These are phyloP conservation scores for Hozukius guyotensis DNA, from an alignment of 2,797 vertebrate species.

Conservation along the genomic window DNA sequence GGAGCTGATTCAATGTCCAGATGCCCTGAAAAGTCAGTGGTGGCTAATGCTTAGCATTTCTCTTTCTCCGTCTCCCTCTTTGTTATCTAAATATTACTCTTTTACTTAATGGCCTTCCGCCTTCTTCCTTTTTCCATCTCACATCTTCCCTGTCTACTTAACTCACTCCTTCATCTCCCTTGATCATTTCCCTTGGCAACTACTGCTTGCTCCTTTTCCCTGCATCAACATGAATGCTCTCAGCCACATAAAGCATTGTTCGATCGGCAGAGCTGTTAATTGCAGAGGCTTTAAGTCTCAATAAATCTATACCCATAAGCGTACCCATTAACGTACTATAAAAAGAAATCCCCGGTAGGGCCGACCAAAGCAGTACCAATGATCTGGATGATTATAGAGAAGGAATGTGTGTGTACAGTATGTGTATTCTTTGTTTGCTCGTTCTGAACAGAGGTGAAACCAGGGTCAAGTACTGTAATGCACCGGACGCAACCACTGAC, in stretches of 20 bases:
- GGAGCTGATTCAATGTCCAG: constrained; percentile 58
- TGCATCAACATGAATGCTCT: constrained; percentile 48
- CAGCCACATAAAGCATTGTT: constrained; percentile 58
- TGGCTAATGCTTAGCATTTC: constrained; percentile 30
- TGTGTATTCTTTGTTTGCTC: not conserved
- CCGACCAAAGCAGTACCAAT: not conserved
- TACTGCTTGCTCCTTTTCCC: constrained; percentile 11
- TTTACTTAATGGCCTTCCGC: constrained; percentile 1
- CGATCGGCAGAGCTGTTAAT: constrained; percentile 49
- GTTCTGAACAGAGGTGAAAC: not conserved
- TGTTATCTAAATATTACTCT: constrained; percentile 38
- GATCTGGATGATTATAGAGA: constrained; percentile 6
- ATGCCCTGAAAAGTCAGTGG: constrained; percentile 45
- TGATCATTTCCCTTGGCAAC: constrained; percentile 47
- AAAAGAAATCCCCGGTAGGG: constrained; percentile 33
- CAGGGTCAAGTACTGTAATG: not conserved
- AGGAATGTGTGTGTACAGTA: not conserved
- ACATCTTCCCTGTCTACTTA: constrained; percentile 28
- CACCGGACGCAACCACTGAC: not conserved
- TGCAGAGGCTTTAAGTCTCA: constrained; percentile 24
- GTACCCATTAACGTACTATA: constrained; percentile 41
- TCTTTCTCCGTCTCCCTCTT: not conserved
- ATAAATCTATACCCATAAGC: constrained; percentile 54
- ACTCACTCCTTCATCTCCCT: constrained; percentile 27
- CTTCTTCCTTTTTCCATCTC: constrained; percentile 18